A percentile compares a stretch with the other conserved stretches of the same genome.
Conservation (phyloP, 2,113 vertebrate genomes). For the Gasterosteus nipponicus region DNA sequence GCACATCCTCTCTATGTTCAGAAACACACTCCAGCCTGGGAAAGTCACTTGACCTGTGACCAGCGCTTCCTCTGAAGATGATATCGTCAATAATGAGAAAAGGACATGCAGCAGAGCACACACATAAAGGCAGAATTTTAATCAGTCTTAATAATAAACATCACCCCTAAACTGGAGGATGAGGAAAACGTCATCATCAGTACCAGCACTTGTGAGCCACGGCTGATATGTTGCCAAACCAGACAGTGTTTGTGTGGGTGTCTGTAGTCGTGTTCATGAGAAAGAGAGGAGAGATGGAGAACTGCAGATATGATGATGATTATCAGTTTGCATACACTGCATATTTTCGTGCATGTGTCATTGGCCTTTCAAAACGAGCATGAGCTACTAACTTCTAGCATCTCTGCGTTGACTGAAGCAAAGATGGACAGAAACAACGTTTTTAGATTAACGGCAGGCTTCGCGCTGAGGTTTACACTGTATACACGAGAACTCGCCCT, state of each 20-base stretch:
- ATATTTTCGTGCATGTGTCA: conserved; percentile 30
- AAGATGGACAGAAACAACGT: conserved; percentile 13
- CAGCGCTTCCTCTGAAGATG: conserved; percentile 76
- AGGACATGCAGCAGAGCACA: conserved; percentile 46
- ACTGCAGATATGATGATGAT: conserved; percentile 31
- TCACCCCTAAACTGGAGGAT: conserved; percentile 19
- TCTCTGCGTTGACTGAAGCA: not conserved
- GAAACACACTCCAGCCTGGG: conserved; percentile 79
- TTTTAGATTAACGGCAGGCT: not conserved
- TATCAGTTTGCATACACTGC: conserved; percentile 7
- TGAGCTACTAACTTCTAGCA: not conserved
- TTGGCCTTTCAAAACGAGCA: not conserved
- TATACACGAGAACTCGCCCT: conserved; percentile 56
- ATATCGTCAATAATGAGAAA: conserved; percentile 76
- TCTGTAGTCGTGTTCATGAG: conserved; percentile 35
- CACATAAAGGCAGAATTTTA: conserved; percentile 31
- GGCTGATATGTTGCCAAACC: conserved; percentile 73
- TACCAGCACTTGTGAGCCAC: conserved; percentile 40
- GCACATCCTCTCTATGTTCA: conserved; percentile 57
- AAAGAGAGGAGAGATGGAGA: conserved; percentile 14
- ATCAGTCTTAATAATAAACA: conserved; percentile 33
- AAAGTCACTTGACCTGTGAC: conserved; percentile 80
- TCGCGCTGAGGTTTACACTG: conserved; percentile 59
- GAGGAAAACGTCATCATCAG: conserved; percentile 25
- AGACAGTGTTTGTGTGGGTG: conserved; percentile 46